Percentiles rank a stretch among this genome's conserved stretches.
Conservation (phyloP, 2,113 vertebrate genomes). For the Apodemus speciosus region DNA sequence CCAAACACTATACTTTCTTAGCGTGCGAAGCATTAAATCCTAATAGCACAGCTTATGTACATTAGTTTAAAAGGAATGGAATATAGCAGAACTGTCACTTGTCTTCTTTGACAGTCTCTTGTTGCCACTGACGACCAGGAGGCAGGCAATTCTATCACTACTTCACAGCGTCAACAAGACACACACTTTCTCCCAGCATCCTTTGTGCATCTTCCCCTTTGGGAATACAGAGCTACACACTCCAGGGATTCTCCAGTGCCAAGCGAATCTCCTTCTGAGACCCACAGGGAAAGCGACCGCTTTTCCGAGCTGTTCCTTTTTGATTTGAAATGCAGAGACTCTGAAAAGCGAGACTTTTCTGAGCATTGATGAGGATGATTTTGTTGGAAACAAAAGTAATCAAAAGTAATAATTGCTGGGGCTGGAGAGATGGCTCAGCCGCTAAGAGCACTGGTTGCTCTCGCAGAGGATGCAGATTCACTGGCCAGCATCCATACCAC, state of each 20-base stretch:
- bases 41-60: conserved; percentile 19
- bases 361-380: background rate
- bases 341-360: background rate
- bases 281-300: background rate
- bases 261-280: conserved; percentile 39
- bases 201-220: conserved; percentile 14
- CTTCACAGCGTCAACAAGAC: conserved; percentile 46
- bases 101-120: background rate
- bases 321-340: conserved; percentile 33
- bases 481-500: too few species aligned
- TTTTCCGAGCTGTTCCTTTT: conserved; percentile 45
- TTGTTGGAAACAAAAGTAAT: conserved; percentile 28
- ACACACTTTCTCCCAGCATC: conserved; percentile 14
- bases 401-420: background rate
- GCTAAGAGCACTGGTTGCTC: background rate
- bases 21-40: background rate
- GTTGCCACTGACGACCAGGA: conserved; percentile 21
- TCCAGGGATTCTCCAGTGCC: background rate
- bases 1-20: background rate
- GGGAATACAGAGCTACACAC: conserved; percentile 49
- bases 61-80: conserved; percentile 45
- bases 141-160: conserved; percentile 45
- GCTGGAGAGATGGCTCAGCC: background rate
- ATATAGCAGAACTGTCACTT: background rate
- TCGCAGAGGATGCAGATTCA: background rate